phyloP scores from a whole-genome alignment of 1,140 invertebrate species.

The Halyomorpha halys region DNA sequence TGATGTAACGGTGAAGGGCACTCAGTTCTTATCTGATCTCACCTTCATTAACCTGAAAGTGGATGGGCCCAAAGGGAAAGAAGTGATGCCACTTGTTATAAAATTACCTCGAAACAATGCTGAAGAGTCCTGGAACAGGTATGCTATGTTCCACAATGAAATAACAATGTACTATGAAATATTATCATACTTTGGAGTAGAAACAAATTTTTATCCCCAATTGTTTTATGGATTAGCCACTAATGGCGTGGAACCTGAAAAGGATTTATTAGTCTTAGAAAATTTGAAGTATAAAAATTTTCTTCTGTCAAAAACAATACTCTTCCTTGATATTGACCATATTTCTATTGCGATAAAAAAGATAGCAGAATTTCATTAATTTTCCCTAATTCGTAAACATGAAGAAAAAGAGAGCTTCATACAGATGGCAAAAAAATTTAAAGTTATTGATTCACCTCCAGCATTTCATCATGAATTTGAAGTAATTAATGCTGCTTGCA shows the following conservation, averaged over 20 bases:
- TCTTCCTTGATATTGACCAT: not conserved
- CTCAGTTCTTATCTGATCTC: no score
- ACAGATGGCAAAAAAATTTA: not conserved
- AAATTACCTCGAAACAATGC: no score
- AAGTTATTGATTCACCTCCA: not conserved
- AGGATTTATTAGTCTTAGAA: not conserved
- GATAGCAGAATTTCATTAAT: not conserved
- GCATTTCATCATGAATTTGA: not conserved
- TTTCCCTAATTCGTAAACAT: not conserved
- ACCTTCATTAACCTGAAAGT: no score
- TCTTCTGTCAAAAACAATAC: not conserved
- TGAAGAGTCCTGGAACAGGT: not conserved
- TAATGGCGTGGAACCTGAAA: not conserved
- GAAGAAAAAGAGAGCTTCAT: not conserved
- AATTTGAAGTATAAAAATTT: not conserved
- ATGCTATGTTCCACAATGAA: constrained; percentile 4
- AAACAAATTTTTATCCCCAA: not conserved
- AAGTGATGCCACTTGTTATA: no score
- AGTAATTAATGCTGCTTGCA: not conserved
- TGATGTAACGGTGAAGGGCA: no score
- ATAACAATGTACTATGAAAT: not conserved
- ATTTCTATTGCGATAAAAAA: not conserved
- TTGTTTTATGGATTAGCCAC: not conserved
- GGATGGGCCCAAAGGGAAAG: no score
- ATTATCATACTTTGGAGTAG: not conserved